Conservation (phyloP, 2,113 vertebrate species). For the Pelobates fuscus region DNA sequence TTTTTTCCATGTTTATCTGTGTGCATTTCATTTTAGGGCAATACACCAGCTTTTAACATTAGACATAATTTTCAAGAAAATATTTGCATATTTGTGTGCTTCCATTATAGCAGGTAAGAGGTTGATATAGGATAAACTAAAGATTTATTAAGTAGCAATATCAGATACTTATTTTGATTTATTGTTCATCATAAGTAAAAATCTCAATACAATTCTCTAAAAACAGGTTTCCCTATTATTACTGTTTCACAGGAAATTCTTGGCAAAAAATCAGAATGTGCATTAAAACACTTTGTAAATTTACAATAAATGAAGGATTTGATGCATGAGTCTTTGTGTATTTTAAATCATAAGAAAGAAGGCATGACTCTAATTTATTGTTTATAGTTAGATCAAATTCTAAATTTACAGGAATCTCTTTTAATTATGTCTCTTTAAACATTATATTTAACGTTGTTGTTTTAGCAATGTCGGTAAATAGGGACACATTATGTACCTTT, state of each 20-base stretch:
- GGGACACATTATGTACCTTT: neutral
- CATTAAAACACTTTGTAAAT: conserved; percentile 77
- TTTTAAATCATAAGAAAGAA: conserved; percentile 82
- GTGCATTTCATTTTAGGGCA: too few species aligned
- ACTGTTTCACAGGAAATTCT: conserved; percentile 64
- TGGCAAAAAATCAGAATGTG: conserved; percentile 79
- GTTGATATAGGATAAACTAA: too few species aligned
- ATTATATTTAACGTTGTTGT: too few species aligned
- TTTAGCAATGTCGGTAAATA: neutral
- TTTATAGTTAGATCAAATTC: conserved; percentile 73
- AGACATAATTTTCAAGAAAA: too few species aligned
- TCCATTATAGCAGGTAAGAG: too few species aligned
- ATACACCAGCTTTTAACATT: too few species aligned
- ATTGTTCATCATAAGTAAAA: too few species aligned
- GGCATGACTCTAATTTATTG: conserved; percentile 71
- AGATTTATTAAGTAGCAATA: too few species aligned
- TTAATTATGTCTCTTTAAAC: conserved; percentile 1
- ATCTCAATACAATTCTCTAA: too few species aligned
- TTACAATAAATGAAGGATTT: conserved; percentile 77
- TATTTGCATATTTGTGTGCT: too few species aligned
- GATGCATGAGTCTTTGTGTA: conserved; percentile 72
- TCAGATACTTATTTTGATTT: too few species aligned
- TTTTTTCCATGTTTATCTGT: too few species aligned
- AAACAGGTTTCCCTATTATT: conserved; percentile 52
- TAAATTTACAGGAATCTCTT: conserved; percentile 55